Evolutionary conservation across 2,888 invertebrate species (phyloP).

Genomic region (Sisyra terminalis): DNA sequence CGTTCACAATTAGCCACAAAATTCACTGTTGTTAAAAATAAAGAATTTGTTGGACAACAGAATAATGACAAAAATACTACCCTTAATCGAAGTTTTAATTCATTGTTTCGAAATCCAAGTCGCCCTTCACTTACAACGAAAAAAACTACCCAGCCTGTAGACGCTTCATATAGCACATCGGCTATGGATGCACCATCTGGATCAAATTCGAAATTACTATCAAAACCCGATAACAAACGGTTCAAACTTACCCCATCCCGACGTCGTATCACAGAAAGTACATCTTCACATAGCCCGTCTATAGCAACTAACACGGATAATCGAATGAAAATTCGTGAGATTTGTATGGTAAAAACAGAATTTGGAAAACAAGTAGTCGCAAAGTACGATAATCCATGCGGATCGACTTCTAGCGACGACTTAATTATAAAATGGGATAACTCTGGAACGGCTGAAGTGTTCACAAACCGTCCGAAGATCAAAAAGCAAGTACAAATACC

Average conservation of each 20-base stretch:
- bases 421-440: conserved; percentile 6
- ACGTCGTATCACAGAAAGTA: not conserved
- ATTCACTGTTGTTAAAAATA: conserved; percentile 1
- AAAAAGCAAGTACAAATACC: not conserved
- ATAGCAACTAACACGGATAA: conserved; percentile 1
- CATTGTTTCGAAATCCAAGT: no score
- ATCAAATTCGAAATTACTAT: not conserved
- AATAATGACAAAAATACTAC: not conserved
- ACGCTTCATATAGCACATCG: no score
- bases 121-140: no score
- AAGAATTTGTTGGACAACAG: not conserved
- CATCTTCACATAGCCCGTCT: not conserved
- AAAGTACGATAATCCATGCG: conserved; percentile 15
- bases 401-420: not conserved
- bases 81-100: not conserved
- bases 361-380: conserved; percentile 24
- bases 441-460: conserved; percentile 1
- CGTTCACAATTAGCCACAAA: not conserved
- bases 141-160: no score
- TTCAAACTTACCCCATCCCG: not conserved
- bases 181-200: no score
- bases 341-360: conserved; percentile 22
- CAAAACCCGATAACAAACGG: not conserved
- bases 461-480: not conserved
- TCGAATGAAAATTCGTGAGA: conserved; percentile 21